Evolutionary conservation across 2,888 invertebrate genomes (phyloP), one percentile per base, ranked within the genome.

Genomic region (Galerucella calmariensis): DNA sequence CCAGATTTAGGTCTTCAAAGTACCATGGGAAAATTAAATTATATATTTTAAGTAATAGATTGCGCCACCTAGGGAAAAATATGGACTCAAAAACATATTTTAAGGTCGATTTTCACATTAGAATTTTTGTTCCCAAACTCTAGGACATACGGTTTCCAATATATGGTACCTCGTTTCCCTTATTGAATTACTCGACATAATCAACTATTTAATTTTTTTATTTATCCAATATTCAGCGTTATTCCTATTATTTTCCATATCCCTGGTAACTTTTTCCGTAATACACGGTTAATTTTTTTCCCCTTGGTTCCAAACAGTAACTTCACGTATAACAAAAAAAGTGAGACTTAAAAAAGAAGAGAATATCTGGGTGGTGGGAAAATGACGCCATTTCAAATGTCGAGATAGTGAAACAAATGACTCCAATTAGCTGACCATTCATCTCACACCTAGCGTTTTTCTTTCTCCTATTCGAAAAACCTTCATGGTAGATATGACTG

Each of bases 371-470:
- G 20, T 65, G 63, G 48, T 44, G 65, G 61, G 66, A 74, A 75
- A 79, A 82, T 77, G 79, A 82, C 79, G 81, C 79, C 80, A 83
- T 83, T 81, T 81, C 73, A 74, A 79, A 81, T 78, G 82, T 83
- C 83, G 79, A 73, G 77, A 80, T 80, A 80, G 81, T 79, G 79
- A 83, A 84, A 85, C 82, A 84, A 85, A 85, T 83, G 84, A 81
- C 82, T 81, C 82, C 85, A 85, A 85, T 85, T 85, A 85, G 84
- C 81, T 84, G 84, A 83, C 84, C 85, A 84, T 85, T 83, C 84
- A 83, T 84, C 83, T 72, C 66, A 35, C 82, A 84, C 83, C 84
- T 85, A 84, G 84, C 83, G 84, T 83, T 83, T 67, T 56, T 66
- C 59, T 67, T 69, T 65, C 53, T 68, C 63, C 56, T 16, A 16